These are phyloP conservation scores for Hermetia illucens DNA, from an alignment of 1,140 invertebrate species.

Conservation along the genomic window DNA sequence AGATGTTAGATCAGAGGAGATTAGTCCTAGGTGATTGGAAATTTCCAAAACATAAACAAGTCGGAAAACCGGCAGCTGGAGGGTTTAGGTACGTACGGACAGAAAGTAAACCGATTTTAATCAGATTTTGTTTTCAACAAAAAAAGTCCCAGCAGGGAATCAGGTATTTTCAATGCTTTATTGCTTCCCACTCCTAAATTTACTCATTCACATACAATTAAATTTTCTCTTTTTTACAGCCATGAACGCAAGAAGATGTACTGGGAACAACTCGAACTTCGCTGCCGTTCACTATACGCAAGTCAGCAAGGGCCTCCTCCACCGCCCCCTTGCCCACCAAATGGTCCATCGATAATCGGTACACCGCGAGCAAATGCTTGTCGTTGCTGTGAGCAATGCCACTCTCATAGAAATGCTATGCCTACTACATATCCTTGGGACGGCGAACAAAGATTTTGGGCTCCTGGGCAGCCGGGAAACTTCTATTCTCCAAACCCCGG, in stretches of 20 bases:
- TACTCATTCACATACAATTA: background rate
- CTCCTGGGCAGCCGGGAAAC: conserved; percentile 39
- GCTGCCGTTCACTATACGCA: conserved; percentile 62
- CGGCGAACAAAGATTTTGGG: conserved; percentile 19
- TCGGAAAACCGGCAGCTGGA: too few relatives aligned
- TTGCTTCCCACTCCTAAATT: background rate
- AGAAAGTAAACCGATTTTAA: too few relatives aligned
- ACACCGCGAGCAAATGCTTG: conserved; percentile 18
- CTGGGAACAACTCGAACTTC: conserved; percentile 76
- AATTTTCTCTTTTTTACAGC: conserved; percentile 31
- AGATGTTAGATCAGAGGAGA: too few relatives aligned
- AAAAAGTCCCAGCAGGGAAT: too few relatives aligned
- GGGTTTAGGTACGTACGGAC: too few relatives aligned
- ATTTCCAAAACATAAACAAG: too few relatives aligned
- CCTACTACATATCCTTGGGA: conserved; percentile 15
- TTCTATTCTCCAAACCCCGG: conserved; percentile 70
- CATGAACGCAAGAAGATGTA: conserved; percentile 90
- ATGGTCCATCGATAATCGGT: conserved; percentile 13
- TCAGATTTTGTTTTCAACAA: too few relatives aligned
- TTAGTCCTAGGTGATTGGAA: too few relatives aligned
- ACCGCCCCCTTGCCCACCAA: conserved; percentile 12
- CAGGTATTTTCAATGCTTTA: background rate
- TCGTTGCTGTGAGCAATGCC: conserved; percentile 29
- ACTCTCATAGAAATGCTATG: conserved; percentile 19
- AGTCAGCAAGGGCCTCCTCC: conserved; percentile 35